Evolutionary conservation across 2,113 vertebrate species (phyloP).

Genomic region (Cercopithecus mona): DNA sequence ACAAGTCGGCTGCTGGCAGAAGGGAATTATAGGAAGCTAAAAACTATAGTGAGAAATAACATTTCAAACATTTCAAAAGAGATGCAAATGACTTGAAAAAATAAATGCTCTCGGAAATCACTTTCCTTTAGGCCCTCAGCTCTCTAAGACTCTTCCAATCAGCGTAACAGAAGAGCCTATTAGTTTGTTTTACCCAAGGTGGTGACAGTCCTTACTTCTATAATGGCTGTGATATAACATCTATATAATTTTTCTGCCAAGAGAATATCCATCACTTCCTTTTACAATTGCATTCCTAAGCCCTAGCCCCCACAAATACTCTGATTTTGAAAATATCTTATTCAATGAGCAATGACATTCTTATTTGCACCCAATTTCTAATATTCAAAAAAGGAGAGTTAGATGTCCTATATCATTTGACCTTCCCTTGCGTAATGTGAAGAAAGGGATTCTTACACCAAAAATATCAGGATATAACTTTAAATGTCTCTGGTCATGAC

Average conservation of each 20-base stretch:
- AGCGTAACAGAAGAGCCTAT: neutral
- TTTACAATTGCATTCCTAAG: conserved; percentile 13
- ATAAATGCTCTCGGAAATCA: neutral
- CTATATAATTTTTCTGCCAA: neutral
- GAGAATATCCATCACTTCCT: neutral
- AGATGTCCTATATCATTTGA: neutral
- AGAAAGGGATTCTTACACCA: conserved; percentile 1
- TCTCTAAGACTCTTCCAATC: neutral
- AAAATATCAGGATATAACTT: neutral
- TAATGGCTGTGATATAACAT: neutral
- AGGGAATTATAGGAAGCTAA: neutral
- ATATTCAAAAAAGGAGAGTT: neutral
- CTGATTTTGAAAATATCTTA: neutral
- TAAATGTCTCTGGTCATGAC: neutral
- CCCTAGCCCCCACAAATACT: neutral
- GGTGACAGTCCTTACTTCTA: neutral
- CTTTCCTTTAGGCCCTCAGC: neutral
- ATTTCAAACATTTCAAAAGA: neutral
- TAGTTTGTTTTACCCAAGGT: neutral
- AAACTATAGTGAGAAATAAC: neutral
- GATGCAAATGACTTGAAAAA: neutral
- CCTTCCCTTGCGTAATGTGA: neutral
- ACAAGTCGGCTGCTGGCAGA: neutral
- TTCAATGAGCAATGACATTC: neutral
- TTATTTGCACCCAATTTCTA: neutral